phyloP scores from a whole-genome alignment of 2,797 vertebrate genomes.

The Schizopygopsis pylzovi region DNA sequence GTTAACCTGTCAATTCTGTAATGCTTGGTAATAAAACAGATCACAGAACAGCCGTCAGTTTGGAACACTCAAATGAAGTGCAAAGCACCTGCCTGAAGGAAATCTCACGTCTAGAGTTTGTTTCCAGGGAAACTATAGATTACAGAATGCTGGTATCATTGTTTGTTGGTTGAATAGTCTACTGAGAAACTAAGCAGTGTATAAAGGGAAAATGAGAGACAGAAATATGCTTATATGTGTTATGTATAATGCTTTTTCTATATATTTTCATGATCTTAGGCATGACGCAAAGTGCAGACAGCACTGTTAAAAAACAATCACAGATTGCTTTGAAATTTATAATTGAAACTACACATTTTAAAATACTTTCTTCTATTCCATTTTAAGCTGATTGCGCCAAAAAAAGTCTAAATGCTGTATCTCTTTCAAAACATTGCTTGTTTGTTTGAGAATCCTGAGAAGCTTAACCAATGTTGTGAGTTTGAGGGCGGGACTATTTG shows the following conservation, averaged over 20 bases:
- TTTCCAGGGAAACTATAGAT: slow-evolving; percentile 47
- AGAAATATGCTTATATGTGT: not conserved
- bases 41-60: slow-evolving; percentile 23
- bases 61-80: slow-evolving; percentile 34
- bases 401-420: not conserved
- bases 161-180: slow-evolving; percentile 22
- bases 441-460: not conserved
- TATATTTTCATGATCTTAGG: not conserved
- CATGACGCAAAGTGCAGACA: not conserved
- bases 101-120: slow-evolving; percentile 14
- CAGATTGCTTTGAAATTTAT: not conserved
- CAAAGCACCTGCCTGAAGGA: slow-evolving; percentile 45
- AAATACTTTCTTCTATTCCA: not conserved
- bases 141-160: slow-evolving; percentile 13
- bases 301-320: not conserved
- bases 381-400: not conserved
- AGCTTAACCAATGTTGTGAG: not conserved
- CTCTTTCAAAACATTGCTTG: not conserved
- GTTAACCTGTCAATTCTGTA: slow-evolving; percentile 45
- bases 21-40: slow-evolving; percentile 19
- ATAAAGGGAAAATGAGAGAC: not conserved
- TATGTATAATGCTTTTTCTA: not conserved
- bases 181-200: not conserved
- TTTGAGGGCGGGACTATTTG: not conserved
- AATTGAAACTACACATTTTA: not conserved